Base-by-base conservation (phyloP, 2,888 invertebrate genomes). In the Drosophila subsilvestris region DNA sequence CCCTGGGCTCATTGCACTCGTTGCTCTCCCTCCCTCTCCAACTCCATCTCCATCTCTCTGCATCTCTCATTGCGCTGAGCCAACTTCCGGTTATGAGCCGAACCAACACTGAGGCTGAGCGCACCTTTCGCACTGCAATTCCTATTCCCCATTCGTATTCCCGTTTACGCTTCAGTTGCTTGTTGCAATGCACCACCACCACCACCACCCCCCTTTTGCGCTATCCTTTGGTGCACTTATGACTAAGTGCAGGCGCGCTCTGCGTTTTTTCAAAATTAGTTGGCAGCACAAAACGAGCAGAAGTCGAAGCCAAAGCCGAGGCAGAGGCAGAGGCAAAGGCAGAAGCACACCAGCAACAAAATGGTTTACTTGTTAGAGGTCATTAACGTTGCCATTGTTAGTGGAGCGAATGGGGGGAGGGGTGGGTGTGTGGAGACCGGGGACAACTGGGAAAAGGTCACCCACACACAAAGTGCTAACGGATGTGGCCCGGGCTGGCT, bases 321-420 rank as follows among this genome's bases (percentile, higher is more conserved):
- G 12, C 65, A 59, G 10, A 27, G 29, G 22, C 49, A 17, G 27
- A 10, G 29, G 22, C 49, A 17, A 20, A 10, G 56, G 10, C 18
- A 42, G 27, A 14, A n/a, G 42, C 44, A 58, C 47, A 55, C 29
- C 42, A n/a, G 37, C 37, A 57, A 42, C 58, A 27, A 85, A 83
- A 87, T 87, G 87, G 76, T 78, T 87, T 79, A 86, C 87, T 85
- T 88, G 86, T 86, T 88, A 90, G 76, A 90, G 89, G 89, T 89
- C 89, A 89, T 89, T 89, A 89, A 90, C 89, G 89, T 83, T 67
- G 66, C 75, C 72, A 87, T 86, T 88, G 87, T 85, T 82, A 18
- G 53, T 45, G 47, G 18, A 37, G 25, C 49, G 63, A 42, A 55
- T 37, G 37, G 37, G 1, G 37, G 37, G 12, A 1, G 37, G 14